Evolutionary conservation across 2,888 invertebrate genomes (phyloP).

Genomic region (Synanthedon vespiformis): DNA sequence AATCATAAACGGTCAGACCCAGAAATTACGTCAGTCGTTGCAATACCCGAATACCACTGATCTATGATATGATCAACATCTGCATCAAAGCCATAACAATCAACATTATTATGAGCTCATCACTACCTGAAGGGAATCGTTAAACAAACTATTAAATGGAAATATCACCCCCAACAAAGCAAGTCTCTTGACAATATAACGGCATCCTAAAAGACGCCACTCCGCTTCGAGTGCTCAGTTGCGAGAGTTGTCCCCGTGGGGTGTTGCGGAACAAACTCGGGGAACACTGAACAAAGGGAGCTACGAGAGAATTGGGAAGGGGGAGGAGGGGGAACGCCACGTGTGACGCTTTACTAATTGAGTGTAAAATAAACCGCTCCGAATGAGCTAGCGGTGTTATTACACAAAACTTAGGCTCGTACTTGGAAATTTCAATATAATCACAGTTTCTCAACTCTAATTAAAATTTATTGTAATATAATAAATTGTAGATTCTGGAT

Average conservation of each 20-base stretch:
- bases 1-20: too few species aligned
- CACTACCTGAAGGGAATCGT: neutral
- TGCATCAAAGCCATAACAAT: too few species aligned
- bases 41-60: too few species aligned
- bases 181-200: slow-evolving; percentile 5
- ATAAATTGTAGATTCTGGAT: too few species aligned
- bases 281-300: neutral
- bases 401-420: slow-evolving; percentile 25
- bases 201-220: slow-evolving; percentile 3
- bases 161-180: slow-evolving; percentile 3
- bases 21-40: too few species aligned
- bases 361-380: slow-evolving; percentile 47
- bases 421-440: slow-evolving; percentile 5
- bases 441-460: too few species aligned
- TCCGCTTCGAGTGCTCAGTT: slow-evolving; percentile 1
- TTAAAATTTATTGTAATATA: too few species aligned
- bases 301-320: neutral
- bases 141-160: neutral
- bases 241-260: slow-evolving; percentile 8
- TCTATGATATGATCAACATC: too few species aligned
- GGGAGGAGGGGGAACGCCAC: slow-evolving; percentile 4
- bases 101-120: too few species aligned
- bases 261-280: slow-evolving; percentile 12
- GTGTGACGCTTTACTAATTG: slow-evolving; percentile 28
- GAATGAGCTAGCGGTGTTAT: slow-evolving; percentile 31